phyloP scores from a whole-genome alignment of 2,888 invertebrate genomes.

The Auanema freiburgensis region DNA sequence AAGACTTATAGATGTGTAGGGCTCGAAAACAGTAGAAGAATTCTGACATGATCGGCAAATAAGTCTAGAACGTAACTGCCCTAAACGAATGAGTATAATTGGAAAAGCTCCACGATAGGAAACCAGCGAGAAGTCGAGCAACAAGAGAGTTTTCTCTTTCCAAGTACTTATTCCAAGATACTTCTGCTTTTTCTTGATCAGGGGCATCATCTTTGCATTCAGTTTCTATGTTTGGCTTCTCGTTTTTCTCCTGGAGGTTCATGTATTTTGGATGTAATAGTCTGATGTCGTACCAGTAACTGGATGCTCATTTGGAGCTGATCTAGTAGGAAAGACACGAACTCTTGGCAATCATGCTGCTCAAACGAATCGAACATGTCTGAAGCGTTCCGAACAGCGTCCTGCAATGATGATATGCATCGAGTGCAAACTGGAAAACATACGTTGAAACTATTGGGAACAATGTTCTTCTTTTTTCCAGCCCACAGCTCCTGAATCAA shows the following conservation, averaged over 20 bases:
- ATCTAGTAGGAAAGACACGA: constrained; percentile 86
- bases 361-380: constrained; percentile 84
- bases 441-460: constrained; percentile 45
- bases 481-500: constrained; percentile 45
- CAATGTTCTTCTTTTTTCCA: constrained; percentile 48
- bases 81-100: constrained; percentile 85
- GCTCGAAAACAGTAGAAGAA: constrained; percentile 81
- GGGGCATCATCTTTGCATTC: constrained; percentile 66
- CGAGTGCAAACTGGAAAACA: too few species aligned
- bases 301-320: constrained; percentile 73
- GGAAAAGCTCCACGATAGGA: background rate
- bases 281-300: too few species aligned
- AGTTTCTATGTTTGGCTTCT: constrained; percentile 75
- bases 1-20: constrained; percentile 85
- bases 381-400: constrained; percentile 84
- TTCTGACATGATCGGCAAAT: constrained; percentile 81
- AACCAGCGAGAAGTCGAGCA: constrained; percentile 39
- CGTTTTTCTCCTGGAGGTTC: constrained; percentile 74
- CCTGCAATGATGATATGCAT: constrained; percentile 69
- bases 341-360: constrained; percentile 91
- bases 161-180: constrained; percentile 22
- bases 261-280: too few species aligned
- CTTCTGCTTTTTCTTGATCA: constrained; percentile 35
- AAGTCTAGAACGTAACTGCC: constrained; percentile 84
- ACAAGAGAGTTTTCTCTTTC: constrained; percentile 29